phyloP scores from a whole-genome alignment of 2,797 vertebrate genomes.

The Euphonia xanthogaster region DNA sequence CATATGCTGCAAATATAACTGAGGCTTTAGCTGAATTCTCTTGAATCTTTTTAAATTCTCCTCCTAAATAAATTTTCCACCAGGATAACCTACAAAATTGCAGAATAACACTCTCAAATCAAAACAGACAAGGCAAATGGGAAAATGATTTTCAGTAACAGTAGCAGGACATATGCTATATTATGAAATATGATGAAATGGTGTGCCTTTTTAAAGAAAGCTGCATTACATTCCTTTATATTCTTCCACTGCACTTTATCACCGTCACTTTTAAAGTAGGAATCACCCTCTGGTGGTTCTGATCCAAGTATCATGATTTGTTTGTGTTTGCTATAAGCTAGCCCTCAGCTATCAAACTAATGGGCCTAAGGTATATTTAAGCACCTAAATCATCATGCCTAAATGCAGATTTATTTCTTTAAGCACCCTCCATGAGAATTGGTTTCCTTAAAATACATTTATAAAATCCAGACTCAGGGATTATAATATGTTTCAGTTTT shows the following conservation, averaged over 20 bases:
- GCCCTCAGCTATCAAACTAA: background rate
- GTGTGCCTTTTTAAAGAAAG: conserved; percentile 19
- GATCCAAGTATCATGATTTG: background rate
- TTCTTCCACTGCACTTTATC: background rate
- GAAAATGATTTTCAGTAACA: conserved; percentile 2
- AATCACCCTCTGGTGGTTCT: background rate
- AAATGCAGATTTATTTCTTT: background rate
- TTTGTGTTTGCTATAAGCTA: background rate
- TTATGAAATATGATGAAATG: conserved; percentile 23
- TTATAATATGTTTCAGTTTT: background rate
- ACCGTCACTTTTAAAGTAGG: background rate
- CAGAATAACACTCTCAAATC: background rate
- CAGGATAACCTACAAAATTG: background rate
- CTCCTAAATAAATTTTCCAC: background rate
- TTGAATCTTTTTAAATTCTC: background rate
- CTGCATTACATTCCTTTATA: background rate
- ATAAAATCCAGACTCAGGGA: background rate
- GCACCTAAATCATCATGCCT: background rate
- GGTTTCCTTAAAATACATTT: background rate
- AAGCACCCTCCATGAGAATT: background rate
- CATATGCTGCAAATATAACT: background rate
- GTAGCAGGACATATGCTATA: background rate
- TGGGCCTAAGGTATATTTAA: background rate
- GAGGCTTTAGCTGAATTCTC: background rate
- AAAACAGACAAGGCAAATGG: conserved; percentile 23